These are phyloP conservation scores for Pleuronectes platessa DNA, from an alignment of 2,113 vertebrate genomes.

Conservation along the genomic window DNA sequence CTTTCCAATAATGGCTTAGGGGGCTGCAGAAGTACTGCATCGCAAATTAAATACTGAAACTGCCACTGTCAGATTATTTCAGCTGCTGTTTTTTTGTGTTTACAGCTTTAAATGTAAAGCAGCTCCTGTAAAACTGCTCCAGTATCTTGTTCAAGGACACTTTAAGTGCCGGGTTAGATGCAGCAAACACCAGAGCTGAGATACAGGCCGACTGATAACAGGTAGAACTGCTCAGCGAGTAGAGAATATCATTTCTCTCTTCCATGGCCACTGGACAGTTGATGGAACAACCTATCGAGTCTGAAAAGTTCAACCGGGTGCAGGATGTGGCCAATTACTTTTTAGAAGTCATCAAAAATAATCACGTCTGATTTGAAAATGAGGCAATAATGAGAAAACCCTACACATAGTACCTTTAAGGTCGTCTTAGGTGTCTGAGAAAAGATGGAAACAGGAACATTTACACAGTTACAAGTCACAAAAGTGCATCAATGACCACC, in stretches of 20 bases:
- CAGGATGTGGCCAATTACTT: conserved; percentile 9
- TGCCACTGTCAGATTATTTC: not conserved
- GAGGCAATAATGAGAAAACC: conserved; percentile 45
- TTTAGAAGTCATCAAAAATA: not conserved
- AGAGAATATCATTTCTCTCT: not conserved
- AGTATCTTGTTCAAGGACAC: conserved; percentile 23
- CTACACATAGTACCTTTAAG: conserved; percentile 69
- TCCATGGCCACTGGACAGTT: not conserved
- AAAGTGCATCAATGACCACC: conserved; percentile 81
- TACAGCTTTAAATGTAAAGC: not conserved
- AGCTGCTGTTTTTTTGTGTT: conserved; percentile 4
- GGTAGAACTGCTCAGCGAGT: not conserved
- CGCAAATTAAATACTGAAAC: not conserved
- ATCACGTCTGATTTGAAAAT: not conserved
- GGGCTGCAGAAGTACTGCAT: not conserved
- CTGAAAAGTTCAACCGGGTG: not conserved
- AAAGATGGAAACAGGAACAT: conserved; percentile 60
- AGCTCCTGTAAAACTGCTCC: not conserved
- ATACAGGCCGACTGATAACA: conserved; percentile 1
- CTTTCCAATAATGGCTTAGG: not conserved
- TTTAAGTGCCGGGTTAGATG: not conserved
- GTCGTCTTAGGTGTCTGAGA: conserved; percentile 48
- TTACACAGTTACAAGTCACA: conserved; percentile 76
- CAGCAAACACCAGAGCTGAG: not conserved
- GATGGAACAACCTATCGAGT: not conserved